Evolutionary conservation across 2,113 vertebrate species (phyloP).

Genomic region (Marcusenius ussheri): DNA sequence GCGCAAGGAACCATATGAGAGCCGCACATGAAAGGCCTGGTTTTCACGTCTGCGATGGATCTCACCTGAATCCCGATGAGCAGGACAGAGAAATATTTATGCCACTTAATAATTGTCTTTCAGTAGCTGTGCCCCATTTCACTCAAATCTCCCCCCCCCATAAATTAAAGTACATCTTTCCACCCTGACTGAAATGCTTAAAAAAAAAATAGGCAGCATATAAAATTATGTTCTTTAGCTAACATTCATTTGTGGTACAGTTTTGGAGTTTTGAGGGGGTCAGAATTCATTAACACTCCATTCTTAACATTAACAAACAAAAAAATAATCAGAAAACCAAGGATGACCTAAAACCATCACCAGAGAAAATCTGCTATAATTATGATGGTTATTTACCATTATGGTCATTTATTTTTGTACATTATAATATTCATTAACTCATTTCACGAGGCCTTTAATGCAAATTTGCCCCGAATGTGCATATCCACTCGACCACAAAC

Average conservation of each 20-base stretch:
- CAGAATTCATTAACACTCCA: not conserved
- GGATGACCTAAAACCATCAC: not conserved
- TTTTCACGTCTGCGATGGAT: not conserved
- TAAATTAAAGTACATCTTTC: not conserved
- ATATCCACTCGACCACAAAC: not conserved
- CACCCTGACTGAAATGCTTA: not conserved
- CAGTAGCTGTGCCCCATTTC: not conserved
- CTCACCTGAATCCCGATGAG: not conserved
- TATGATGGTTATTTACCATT: not conserved
- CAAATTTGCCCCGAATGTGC: not conserved
- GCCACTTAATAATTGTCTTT: not conserved
- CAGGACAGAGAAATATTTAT: not conserved
- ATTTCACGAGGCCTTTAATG: slow-evolving; percentile 5
- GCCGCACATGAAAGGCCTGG: not conserved
- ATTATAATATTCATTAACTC: slow-evolving; percentile 12
- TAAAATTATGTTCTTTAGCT: not conserved
- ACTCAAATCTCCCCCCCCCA: not conserved
- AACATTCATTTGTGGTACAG: not conserved
- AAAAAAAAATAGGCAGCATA: not conserved
- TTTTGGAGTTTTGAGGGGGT: not conserved
- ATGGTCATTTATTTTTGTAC: not conserved
- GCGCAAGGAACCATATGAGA: not conserved
- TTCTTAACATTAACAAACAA: not conserved
- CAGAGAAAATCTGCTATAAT: not conserved
- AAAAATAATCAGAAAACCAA: slow-evolving; percentile 1